Conservation (phyloP, 2,113 vertebrate genomes). For the Eptesicus fuscus region DNA sequence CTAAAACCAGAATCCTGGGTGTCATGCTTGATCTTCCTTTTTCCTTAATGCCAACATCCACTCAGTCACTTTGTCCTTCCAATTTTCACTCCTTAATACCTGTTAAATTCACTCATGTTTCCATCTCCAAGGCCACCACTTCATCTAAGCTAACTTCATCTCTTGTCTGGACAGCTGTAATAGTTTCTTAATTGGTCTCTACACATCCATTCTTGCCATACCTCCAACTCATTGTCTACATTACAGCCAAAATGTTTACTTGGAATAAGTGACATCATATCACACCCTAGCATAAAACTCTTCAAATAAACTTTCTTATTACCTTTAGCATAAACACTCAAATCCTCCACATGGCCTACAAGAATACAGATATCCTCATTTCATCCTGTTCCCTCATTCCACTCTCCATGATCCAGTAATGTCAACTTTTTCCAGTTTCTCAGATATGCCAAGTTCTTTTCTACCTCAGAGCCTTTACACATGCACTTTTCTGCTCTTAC, state of each 20-base stretch:
- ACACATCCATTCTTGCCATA: background rate
- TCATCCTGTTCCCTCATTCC: background rate
- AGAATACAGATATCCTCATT: background rate
- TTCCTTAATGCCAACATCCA: background rate
- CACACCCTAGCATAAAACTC: background rate
- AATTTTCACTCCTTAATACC: background rate
- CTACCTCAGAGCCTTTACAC: background rate
- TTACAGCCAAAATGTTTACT: background rate
- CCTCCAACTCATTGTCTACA: background rate
- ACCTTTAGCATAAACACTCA: background rate
- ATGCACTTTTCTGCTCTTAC: background rate
- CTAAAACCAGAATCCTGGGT: background rate
- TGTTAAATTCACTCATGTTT: background rate
- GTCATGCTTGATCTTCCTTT: background rate
- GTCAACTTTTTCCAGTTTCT: background rate
- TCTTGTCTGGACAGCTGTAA: background rate
- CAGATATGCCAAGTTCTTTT: background rate
- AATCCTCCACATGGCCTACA: background rate
- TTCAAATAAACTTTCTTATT: background rate
- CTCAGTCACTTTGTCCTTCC: background rate
- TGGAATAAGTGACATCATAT: background rate
- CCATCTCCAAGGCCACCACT: background rate
- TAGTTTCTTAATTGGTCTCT: background rate
- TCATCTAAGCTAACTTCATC: background rate
- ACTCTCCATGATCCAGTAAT: background rate